Conservation (phyloP, 2,888 invertebrate genomes). For the Xanthia togata region DNA sequence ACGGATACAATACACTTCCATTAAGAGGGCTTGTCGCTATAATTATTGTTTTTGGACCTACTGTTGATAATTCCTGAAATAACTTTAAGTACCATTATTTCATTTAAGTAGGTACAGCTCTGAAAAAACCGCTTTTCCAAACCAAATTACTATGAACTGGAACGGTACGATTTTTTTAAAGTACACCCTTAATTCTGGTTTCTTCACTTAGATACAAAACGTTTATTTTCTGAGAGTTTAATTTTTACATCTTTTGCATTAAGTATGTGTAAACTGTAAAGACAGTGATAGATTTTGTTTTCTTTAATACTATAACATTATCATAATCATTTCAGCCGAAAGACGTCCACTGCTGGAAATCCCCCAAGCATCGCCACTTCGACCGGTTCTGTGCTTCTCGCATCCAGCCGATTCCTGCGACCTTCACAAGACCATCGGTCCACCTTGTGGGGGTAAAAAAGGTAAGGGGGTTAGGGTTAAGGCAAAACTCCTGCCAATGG, state of each 20-base stretch:
- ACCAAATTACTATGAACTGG: background rate
- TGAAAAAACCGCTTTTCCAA: background rate
- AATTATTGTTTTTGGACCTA: slow-evolving; percentile 32
- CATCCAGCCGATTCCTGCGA: background rate
- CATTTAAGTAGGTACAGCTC: background rate
- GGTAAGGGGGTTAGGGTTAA: no score
- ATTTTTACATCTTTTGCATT: background rate
- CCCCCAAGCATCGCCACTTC: background rate
- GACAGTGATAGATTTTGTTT: background rate
- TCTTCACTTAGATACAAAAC: no score
- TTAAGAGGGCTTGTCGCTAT: slow-evolving; percentile 38
- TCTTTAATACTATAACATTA: background rate
- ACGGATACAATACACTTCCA: slow-evolving; percentile 52
- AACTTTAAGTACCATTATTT: slow-evolving; percentile 4
- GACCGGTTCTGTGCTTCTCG: background rate
- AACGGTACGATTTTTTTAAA: no score
- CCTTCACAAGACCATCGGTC: no score
- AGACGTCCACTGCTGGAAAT: background rate
- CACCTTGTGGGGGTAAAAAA: no score
- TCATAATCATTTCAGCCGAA: background rate
- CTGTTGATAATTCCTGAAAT: slow-evolving; percentile 12
- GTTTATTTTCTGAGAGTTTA: no score
- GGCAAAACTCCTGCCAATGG: background rate
- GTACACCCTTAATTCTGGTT: no score
- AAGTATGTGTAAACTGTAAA: no score